Base-by-base conservation (phyloP, 2,113 vertebrate species). In the Parotia lawesii region DNA sequence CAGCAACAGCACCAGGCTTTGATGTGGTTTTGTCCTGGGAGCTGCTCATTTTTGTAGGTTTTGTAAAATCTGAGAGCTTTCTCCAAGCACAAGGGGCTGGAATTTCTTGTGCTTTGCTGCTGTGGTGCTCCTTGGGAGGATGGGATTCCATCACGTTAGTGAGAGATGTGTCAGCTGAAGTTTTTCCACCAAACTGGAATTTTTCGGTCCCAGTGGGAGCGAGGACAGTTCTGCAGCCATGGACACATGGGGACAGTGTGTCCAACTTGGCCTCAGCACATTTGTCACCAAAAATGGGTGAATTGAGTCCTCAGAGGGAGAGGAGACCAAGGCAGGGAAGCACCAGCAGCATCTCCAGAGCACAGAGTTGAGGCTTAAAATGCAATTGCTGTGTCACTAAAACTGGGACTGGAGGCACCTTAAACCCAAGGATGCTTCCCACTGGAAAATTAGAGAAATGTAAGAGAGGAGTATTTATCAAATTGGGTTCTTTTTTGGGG, bases 21-120 rank as follows among this genome's bases (percentile, higher is more conserved):
- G 81, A 85, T 81, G 77, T 85, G 87, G 47, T 24, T 95, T 80
- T 89, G 25, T 25, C 60, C 76, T 72, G 24, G 64, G 54, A 86
- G 42, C 35, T 33, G 64, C 35, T 92, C 19, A 5, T 62, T 83
- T 90, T 33, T 71, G 40, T 24, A 69, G 35, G 20, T 76, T 88
- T 57, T 47, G n/a, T 67, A 11, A 71, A 35, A 58, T n/a, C 5
- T 5, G 54, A 38, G 72, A 88, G 75, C 17, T 64, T 47, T 85
- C 33, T 44, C 28, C 44, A 56, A 75, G 71, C 31, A 44, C 23
- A 44, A 42, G 54, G 69, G 33, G 29, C 47, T 71, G 69, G 1
- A 58, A 65, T 82, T 76, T 33, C 42, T 48, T 29, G 35, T 64
- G 37, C 45, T n/a, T 29, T 27, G 45, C 61, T 53, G 67, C 53